phyloP scores from a whole-genome alignment of 2,113 vertebrate species.

The Microcebus murinus region DNA sequence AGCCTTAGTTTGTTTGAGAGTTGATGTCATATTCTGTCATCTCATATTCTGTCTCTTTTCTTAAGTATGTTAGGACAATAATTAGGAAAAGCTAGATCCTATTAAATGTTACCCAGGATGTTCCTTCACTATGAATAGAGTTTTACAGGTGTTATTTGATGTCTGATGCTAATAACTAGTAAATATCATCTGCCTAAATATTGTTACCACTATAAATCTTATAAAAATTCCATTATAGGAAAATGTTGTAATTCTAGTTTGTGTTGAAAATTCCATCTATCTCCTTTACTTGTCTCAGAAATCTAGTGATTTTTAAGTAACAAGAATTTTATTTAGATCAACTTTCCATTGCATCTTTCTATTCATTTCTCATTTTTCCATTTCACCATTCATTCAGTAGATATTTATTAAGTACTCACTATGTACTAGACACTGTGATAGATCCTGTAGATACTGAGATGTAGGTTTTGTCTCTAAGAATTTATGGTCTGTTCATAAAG shows the following conservation, averaged over 20 bases:
- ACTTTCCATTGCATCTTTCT: background rate
- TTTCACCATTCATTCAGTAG: background rate
- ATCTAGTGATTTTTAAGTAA: background rate
- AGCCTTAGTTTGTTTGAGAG: background rate
- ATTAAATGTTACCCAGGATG: background rate
- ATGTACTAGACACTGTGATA: background rate
- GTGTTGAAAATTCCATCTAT: background rate
- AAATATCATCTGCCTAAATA: background rate
- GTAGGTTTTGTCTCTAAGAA: background rate
- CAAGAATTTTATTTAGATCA: conserved; percentile 8
- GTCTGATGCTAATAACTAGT: background rate
- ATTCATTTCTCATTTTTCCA: background rate
- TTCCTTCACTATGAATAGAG: background rate
- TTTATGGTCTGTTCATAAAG: background rate
- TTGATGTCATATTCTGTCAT: background rate
- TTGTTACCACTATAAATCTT: background rate
- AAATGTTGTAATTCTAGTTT: background rate
- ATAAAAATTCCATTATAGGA: background rate
- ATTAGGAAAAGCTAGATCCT: background rate
- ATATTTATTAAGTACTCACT: background rate
- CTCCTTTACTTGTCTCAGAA: background rate
- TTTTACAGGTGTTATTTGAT: background rate
- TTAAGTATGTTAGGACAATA: background rate
- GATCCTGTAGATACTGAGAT: background rate
- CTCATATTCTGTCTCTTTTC: background rate